phyloP scores from a whole-genome alignment of 2,888 invertebrate species.

The Hypomecis punctinalis region DNA sequence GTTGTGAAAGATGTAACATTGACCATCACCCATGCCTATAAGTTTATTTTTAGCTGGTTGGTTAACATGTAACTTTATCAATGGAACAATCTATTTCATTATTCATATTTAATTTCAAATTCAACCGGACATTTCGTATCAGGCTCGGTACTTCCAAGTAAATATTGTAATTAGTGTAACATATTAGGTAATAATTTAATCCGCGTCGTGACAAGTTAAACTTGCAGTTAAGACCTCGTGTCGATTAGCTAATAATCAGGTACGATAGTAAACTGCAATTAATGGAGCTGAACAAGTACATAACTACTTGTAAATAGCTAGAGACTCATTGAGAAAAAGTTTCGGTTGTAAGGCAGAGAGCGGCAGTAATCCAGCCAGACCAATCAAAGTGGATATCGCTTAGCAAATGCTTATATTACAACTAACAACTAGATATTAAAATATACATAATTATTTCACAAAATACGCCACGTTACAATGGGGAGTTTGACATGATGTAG shows the following conservation, averaged over 20 bases:
- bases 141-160: constrained; percentile 42
- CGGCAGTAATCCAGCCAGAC: background rate
- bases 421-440: no score
- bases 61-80: background rate
- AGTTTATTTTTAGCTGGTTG: background rate
- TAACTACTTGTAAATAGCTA: background rate
- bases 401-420: no score
- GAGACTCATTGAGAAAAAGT: background rate
- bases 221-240: constrained; percentile 31
- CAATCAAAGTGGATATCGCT: no score
- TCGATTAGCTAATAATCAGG: constrained; percentile 21
- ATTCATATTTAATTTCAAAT: constrained; percentile 45
- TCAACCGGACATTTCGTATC: constrained; percentile 50
- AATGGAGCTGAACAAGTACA: constrained; percentile 4
- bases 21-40: background rate
- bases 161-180: constrained; percentile 43
- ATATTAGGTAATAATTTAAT: constrained; percentile 44
- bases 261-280: constrained; percentile 15
- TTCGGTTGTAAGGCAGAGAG: background rate
- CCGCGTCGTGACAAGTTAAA: constrained; percentile 39
- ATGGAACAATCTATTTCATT: constrained; percentile 40
- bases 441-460: no score
- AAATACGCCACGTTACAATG: no score
- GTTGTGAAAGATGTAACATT: no score
- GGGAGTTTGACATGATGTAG: no score